These are phyloP conservation scores for Gryllus bimaculatus DNA, from an alignment of 1,140 invertebrate species.

Conservation along the genomic window DNA sequence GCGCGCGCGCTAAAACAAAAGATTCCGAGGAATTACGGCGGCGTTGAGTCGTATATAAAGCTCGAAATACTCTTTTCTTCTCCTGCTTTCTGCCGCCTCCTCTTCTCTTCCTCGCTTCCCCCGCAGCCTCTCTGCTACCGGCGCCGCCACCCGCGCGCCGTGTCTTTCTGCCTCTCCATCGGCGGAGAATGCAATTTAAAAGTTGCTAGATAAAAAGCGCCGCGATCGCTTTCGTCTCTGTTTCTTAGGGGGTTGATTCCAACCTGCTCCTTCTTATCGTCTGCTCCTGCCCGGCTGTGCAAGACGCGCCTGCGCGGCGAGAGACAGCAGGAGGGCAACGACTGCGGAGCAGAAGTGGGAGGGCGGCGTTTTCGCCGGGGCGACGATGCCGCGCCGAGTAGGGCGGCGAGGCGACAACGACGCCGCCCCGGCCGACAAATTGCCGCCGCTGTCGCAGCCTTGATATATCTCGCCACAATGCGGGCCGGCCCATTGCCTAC, in stretches of 20 bases:
- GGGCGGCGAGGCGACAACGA: too few relatives aligned
- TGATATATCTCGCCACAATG: too few relatives aligned
- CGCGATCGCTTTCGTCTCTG: constrained; percentile 8
- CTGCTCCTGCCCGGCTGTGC: background rate
- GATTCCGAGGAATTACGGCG: constrained; percentile 20
- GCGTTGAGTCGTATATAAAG: constrained; percentile 22
- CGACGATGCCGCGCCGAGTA: too few relatives aligned
- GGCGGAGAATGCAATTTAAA: constrained; percentile 22
- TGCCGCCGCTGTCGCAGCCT: too few relatives aligned
- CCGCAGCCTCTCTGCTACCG: too few relatives aligned
- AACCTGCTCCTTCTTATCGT: constrained; percentile 15
- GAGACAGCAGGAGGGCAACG: too few relatives aligned
- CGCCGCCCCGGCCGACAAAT: too few relatives aligned
- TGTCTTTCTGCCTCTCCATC: background rate
- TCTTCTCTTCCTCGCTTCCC: background rate
- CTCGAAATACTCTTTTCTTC: constrained; percentile 10
- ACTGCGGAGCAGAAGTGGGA: too few relatives aligned
- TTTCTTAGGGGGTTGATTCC: constrained; percentile 18
- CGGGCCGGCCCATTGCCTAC: too few relatives aligned
- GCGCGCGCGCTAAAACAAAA: constrained; percentile 18
- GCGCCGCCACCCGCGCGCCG: too few relatives aligned
- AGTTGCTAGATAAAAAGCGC: constrained; percentile 21
- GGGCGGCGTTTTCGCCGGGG: too few relatives aligned
- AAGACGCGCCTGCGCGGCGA: background rate
- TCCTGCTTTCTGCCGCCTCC: background rate